Conservation (phyloP, 1,140 invertebrate species). For the Geopemphigus sp. region DNA sequence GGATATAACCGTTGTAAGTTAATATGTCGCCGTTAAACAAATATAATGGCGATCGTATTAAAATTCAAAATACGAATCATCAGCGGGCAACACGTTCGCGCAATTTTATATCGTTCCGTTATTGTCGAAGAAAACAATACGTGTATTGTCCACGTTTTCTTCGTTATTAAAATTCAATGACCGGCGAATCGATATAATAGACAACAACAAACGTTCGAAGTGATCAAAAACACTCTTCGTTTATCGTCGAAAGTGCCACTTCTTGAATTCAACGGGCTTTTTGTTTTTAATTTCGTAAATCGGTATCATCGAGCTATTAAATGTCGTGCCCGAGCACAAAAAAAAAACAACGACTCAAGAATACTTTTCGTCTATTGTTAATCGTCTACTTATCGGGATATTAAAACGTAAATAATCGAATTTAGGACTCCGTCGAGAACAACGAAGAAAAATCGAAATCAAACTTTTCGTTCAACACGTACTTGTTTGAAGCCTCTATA, state of each 20-base stretch:
- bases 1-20: too few relatives aligned
- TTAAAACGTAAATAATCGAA: neutral
- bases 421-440: too few relatives aligned
- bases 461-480: constrained; percentile 17
- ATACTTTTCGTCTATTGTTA: neutral
- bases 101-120: neutral
- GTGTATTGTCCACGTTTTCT: neutral
- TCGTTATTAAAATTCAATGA: too few relatives aligned
- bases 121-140: neutral
- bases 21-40: too few relatives aligned
- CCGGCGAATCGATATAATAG: too few relatives aligned
- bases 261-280: constrained; percentile 8
- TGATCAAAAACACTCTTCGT: neutral
- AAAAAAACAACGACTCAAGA: neutral
- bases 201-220: neutral
- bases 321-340: neutral
- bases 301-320: neutral
- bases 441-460: neutral
- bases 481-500: constrained; percentile 91
- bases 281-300: neutral
- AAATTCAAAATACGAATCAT: too few relatives aligned
- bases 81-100: too few relatives aligned
- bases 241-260: neutral
- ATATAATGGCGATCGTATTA: too few relatives aligned
- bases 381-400: too few relatives aligned